phyloP scores from a whole-genome alignment of 2,888 invertebrate species.

The Pachycephus smyrnensis region DNA sequence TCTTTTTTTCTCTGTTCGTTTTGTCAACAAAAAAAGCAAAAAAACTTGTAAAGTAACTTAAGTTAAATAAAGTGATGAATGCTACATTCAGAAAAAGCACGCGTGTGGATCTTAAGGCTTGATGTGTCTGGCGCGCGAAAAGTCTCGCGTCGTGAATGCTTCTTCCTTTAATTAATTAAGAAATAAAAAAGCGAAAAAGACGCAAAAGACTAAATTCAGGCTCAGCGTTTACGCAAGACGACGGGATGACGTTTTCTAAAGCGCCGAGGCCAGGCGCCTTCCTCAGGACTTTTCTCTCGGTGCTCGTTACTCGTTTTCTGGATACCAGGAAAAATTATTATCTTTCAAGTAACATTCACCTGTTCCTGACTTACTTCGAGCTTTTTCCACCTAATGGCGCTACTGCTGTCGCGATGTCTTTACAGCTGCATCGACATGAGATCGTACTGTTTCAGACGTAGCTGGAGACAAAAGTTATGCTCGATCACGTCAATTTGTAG shows the following conservation, averaged over 20 bases:
- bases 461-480: not conserved
- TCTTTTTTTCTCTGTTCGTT: not conserved
- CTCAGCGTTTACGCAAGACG: not conserved
- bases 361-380: not conserved
- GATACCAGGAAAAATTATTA: not conserved
- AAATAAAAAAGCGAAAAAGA: not conserved
- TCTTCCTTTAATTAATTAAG: not conserved
- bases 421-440: not conserved
- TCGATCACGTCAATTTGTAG: not conserved
- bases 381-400: not conserved
- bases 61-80: constrained; percentile 10
- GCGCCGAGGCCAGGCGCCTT: not conserved
- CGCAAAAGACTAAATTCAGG: not conserved
- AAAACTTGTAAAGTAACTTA: constrained; percentile 9
- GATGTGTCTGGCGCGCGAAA: not conserved
- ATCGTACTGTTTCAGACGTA: not conserved
- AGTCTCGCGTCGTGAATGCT: not conserved
- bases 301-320: not conserved
- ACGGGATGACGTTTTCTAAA: not conserved
- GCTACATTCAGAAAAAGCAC: not conserved
- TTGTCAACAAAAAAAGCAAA: not conserved
- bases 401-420: not conserved
- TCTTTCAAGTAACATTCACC: not conserved
- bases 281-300: not conserved
- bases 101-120: not conserved